Conservation (phyloP, 2,888 invertebrate genomes). For the Drosophila quasianomalipes region DNA sequence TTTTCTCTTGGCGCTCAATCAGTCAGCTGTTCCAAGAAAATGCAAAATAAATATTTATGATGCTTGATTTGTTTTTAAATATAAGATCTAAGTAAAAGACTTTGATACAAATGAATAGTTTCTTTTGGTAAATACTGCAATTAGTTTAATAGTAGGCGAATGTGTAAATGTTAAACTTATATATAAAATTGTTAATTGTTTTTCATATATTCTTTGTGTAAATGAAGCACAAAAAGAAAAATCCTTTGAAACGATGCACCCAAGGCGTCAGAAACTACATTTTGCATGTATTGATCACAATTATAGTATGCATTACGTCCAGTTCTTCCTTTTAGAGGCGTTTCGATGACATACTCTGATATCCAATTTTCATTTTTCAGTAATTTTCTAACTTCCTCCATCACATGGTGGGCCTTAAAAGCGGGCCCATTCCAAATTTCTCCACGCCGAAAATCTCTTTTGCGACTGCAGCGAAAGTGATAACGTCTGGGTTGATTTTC, state of each 20-base stretch:
- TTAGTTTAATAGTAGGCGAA: neutral
- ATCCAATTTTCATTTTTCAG: constrained; percentile 11
- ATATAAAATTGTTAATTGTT: neutral
- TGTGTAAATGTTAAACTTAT: neutral
- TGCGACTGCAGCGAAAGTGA: constrained; percentile 2
- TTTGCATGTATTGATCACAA: neutral
- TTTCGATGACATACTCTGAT: constrained; percentile 1
- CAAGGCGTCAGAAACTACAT: neutral
- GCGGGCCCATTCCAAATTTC: neutral
- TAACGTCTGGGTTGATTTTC: constrained; percentile 24
- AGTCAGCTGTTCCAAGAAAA: neutral
- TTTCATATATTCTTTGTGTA: neutral
- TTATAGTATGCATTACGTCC: rapidly evolving
- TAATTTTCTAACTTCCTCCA: constrained; percentile 7
- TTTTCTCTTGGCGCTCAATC: neutral
- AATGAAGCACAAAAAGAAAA: neutral
- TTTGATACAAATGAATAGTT: neutral
- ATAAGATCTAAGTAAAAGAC: neutral
- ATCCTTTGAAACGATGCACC: neutral
- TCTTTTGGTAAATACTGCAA: neutral
- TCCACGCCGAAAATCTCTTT: neutral
- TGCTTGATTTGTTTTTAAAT: neutral
- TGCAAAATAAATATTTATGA: rapidly evolving
- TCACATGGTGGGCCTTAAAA: neutral
- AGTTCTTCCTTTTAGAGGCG: neutral